phyloP scores from a whole-genome alignment of 2,113 vertebrate species.

The Sardina pilchardus region DNA sequence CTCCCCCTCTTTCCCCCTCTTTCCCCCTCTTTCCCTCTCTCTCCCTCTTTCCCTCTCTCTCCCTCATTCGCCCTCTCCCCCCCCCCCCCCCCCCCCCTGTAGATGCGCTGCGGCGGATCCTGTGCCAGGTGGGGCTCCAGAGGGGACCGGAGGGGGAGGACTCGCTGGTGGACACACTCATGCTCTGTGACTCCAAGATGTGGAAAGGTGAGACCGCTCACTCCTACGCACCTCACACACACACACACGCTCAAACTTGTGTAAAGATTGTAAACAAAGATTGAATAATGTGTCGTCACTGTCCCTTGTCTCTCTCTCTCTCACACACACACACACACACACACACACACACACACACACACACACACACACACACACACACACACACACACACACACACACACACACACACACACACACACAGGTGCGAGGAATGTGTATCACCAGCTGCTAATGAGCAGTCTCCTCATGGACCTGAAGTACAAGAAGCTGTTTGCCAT shows the following conservation, averaged over 20 bases:
- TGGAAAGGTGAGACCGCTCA: conserved; percentile 86
- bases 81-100: conserved; percentile 37
- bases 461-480: conserved; percentile 96
- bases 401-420: conserved; percentile 11
- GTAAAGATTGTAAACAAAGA: no score
- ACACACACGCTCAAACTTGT: no score
- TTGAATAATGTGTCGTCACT: no score
- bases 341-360: no score
- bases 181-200: conserved; percentile 95
- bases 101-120: conserved; percentile 89
- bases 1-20: neutral
- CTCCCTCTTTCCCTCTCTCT: neutral
- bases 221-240: no score
- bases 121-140: conserved; percentile 93
- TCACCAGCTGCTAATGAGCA: conserved; percentile 98
- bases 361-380: no score
- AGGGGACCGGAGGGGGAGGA: conserved; percentile 84
- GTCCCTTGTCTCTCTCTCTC: no score
- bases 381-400: no score
- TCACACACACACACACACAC: no score
- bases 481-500: conserved; percentile 96
- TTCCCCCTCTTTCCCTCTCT: neutral
- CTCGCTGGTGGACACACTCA: conserved; percentile 88
- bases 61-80: conserved; percentile 35
- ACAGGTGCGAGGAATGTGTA: conserved; percentile 92